These are phyloP conservation scores for Mormyrops attenuatus DNA, from an alignment of 2,797 vertebrate genomes.

Conservation along the genomic window DNA sequence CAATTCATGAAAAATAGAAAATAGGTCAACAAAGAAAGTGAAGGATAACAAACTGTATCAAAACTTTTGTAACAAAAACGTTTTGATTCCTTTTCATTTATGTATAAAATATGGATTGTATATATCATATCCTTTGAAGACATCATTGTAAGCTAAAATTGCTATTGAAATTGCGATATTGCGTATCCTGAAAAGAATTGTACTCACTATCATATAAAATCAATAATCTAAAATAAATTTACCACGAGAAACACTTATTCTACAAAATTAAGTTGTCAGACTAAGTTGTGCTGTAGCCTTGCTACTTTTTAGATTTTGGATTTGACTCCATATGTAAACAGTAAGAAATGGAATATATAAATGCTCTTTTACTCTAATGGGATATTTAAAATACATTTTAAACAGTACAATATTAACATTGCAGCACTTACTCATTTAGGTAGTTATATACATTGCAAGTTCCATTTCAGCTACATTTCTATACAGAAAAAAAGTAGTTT, in stretches of 20 bases:
- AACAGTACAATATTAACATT: not conserved
- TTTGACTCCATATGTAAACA: not conserved
- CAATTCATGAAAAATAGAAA: slow-evolving; percentile 40
- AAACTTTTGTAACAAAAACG: not conserved
- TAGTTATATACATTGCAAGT: not conserved
- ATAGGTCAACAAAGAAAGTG: not conserved
- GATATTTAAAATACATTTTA: not conserved
- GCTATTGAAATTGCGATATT: not conserved
- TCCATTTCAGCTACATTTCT: not conserved
- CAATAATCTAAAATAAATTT: not conserved
- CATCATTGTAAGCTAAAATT: not conserved
- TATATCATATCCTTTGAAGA: not conserved
- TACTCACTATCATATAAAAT: not conserved
- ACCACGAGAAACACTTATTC: not conserved
- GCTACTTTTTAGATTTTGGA: not conserved
- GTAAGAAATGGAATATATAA: not conserved
- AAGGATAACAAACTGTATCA: not conserved
- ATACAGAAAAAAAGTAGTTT: not conserved
- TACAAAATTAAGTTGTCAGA: not conserved
- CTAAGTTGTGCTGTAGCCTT: not conserved
- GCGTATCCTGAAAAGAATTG: not conserved
- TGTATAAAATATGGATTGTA: not conserved
- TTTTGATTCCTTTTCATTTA: not conserved
- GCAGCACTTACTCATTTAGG: not conserved
- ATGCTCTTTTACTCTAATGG: not conserved